Evolutionary conservation across 2,888 invertebrate genomes (phyloP), one percentile per base, ranked within the genome.

Genomic region (Spicauda simplicius): DNA sequence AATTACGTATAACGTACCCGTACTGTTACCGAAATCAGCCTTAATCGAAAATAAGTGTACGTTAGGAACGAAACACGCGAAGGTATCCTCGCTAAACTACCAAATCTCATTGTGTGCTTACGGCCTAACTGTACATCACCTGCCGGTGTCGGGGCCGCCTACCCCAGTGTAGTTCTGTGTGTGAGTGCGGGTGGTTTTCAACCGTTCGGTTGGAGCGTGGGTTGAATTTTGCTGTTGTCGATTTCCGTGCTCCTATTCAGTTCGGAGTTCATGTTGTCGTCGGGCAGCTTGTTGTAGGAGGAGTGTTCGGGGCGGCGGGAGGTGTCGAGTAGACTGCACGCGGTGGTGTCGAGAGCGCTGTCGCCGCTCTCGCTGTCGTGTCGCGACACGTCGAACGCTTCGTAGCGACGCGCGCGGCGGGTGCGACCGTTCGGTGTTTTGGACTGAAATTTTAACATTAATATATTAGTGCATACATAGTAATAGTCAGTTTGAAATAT

Each of bases 201-300:
- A 87, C 92, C 92, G 81, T 93, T 93, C 18, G 92, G 92, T 72
- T 91, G 91, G 0, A 92, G 84, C 69, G 90, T 90, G 76, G 90
- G 91, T 68, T 82, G 87, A 75, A 86, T 80, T 84, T 86, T 86
- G 86, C 90, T 88, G 85, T 85, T 84, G 80, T 87, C 90, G 30
- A 78, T 73, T 68, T 83, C 16, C 7, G 16, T 81, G 62, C 25
- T 25, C 25, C 25, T 25, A 5, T 85, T 76, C 2, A 84, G 73
- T 64, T 91, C 89, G 0, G 86, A 90, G 81, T 93, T 93, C 92
- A 93, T 93, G 75, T 93, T 93, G 71, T 90, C 91, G 76, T 93
- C 92, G 0, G 91, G 92, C 5, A 91, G 84, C 72, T 92, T 91
- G 69, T 68, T 54, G 74, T 72, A 14, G 4, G 48, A 48, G 76